Evolutionary conservation across 2,888 invertebrate species (phyloP), one percentile per base, ranked within the genome.

Genomic region (Ochlodes sylvanus): DNA sequence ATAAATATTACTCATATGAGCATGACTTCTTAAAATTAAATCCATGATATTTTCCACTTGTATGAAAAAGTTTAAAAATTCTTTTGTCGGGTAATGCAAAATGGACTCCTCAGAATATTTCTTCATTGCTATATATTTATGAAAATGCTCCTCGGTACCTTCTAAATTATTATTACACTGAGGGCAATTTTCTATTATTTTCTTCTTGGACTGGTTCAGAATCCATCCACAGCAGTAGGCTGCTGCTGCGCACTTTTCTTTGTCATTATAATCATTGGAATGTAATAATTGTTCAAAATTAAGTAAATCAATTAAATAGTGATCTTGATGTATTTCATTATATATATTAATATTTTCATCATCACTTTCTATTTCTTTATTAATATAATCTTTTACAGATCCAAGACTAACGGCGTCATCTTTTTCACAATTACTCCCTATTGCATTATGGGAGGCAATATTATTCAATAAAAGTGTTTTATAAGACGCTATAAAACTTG

Each of bases 341-440:
- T 10, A 2, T 7, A 38, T 2, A 38, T 10, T 9, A 50, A 9
- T 10, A 19, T 17, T 50, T 15, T 50, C 15, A 50, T 50, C 50
- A 17, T 7, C 7, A 7, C 7, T 10, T 17, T 50, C 19, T 19
- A 17, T 9, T 50, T 50, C 10, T 54, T 63, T 57, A 71, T 63
- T 19, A 70, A 57, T 38, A 38, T 38, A 38, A 9, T 38, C 38
- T 38, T 38, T 38, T 38, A 38, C 38, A 38, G 38, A 38, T 9
- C 9, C 38, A 38, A 38, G 38, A 27, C 69, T 71, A 56, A 62
- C 19, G 52, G 47, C 54, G 42, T 71, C 61, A 54, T 74, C 73
- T 64, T 62, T 55, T 56, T 74, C 70, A 65, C 74, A 74, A 61
- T 74, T 74, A n/a, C 69, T 38, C n/a, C 69, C 68, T n/a, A 65